Conservation (phyloP, 2,888 invertebrate species). For the Chrysodeixis includens region DNA sequence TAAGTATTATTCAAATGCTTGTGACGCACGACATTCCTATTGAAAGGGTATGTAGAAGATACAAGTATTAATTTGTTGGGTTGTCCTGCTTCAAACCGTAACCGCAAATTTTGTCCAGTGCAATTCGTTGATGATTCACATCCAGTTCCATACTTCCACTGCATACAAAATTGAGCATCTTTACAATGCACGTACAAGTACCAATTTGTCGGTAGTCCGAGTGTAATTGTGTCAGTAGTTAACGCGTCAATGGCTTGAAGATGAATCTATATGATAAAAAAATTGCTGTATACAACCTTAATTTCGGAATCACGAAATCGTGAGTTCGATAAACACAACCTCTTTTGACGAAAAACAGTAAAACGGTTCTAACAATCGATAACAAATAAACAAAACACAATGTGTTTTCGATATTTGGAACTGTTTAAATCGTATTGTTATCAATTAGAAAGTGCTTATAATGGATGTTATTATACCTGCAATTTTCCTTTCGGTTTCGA, state of each 20-base stretch:
- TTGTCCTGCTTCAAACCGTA: conserved; percentile 14
- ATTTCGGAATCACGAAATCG: background rate
- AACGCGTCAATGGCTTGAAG: background rate
- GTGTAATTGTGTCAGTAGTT: conserved; percentile 2
- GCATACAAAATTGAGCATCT: conserved; percentile 4
- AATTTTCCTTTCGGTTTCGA: conserved; percentile 9
- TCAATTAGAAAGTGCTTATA: conserved; percentile 13
- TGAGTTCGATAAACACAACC: background rate
- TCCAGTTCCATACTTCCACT: background rate
- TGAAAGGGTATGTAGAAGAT: no score
- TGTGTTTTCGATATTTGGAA: background rate
- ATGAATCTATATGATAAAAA: background rate
- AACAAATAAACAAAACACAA: background rate
- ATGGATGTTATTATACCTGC: conserved; percentile 7
- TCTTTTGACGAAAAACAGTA: background rate
- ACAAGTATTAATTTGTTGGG: conserved; percentile 5
- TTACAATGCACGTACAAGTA: conserved; percentile 1
- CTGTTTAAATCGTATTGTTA: background rate
- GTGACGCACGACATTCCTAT: conserved; percentile 20
- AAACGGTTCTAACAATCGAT: background rate
- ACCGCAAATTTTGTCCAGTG: conserved; percentile 12
- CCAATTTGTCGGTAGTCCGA: background rate
- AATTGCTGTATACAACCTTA: background rate
- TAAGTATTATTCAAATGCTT: background rate
- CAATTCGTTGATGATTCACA: background rate